Percentiles rank a stretch among this genome's conserved stretches.
These are phyloP conservation scores for Microtus obscurus DNA, from an alignment of 2,797 vertebrate species.

Conservation along the genomic window DNA sequence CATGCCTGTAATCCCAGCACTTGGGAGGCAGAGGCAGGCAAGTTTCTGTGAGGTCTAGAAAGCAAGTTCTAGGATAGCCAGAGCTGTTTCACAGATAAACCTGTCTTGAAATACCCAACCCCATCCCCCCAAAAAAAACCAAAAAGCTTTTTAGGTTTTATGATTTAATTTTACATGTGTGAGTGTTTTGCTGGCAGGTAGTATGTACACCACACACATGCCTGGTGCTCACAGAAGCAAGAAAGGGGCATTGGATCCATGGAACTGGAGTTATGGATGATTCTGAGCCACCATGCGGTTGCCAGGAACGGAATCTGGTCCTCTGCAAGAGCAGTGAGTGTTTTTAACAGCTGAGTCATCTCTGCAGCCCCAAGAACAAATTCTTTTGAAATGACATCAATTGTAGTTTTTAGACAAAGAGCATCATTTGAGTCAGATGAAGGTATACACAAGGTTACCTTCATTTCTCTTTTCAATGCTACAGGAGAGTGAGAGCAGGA, in stretches of 20 bases:
- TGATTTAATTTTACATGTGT: background rate
- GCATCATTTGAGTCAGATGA: background rate
- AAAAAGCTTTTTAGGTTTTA: background rate
- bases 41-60: background rate
- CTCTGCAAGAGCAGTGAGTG: background rate
- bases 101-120: background rate
- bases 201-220: background rate
- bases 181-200: background rate
- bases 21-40: background rate
- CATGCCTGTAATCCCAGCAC: background rate
- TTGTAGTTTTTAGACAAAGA: constrained; percentile 49
- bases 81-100: background rate
- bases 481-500: background rate
- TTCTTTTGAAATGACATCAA: constrained; percentile 48
- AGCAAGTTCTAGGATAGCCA: background rate
- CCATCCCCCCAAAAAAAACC: background rate
- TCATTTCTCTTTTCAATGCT: background rate
- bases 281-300: background rate
- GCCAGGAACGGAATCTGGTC: background rate
- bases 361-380: background rate
- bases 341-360: background rate
- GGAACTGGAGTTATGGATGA: background rate
- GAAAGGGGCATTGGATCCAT: background rate
- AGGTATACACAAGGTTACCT: background rate
- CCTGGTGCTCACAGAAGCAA: background rate